Base-by-base conservation (phyloP, 2,888 invertebrate genomes). In the Neoaliturus tenellus region DNA sequence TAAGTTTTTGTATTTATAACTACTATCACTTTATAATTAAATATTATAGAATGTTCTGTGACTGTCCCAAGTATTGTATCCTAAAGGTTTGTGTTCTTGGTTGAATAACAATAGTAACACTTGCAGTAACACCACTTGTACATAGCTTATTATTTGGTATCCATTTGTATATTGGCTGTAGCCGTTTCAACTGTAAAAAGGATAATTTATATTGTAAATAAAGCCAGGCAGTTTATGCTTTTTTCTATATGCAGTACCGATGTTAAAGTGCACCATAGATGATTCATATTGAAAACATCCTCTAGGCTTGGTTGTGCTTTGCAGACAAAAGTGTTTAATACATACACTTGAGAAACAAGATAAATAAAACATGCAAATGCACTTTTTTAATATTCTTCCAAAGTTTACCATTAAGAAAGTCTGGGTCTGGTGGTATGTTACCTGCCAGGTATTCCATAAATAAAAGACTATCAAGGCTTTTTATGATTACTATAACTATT, bases 161-260 rank as follows among this genome's bases (percentile, higher is more conserved):
- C n/a, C n/a, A 12, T 31, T 62, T 62, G 62, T 62, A 62, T 17
- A 62, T 62, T 28, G 62, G 62, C 20, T 20, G 14, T 1, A 14
- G 31, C 25, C 31, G 28, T 25, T 62, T 28, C 28, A 62, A 14
- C 10, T 62, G 62, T 62, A 62, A 62, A 62, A 62, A 62, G 62
- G 28, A 62, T 62, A 31, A 62, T 62, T 62, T 62, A 62, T 62
- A 62, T 28, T 62, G 62, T 62, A 62, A 62, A 62, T 62, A 62
- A 28, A 6, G 25, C 62, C 62, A 62, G 62, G 20, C 51, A 20
- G n/a, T 28, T 25, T 62, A 28, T 31, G 62, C 62, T 62, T 62
- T 62, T 55, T 28, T 62, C 28, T 28, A 28, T 31, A 28, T 8
- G 51, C n/a, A 48, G 23, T 2, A 51, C 20, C 10, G 51, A 51